Percentiles rank a stretch among this genome's conserved stretches.
Evolutionary conservation across 2,797 vertebrate species (phyloP).

Genomic region (Simalia tracyae): DNA sequence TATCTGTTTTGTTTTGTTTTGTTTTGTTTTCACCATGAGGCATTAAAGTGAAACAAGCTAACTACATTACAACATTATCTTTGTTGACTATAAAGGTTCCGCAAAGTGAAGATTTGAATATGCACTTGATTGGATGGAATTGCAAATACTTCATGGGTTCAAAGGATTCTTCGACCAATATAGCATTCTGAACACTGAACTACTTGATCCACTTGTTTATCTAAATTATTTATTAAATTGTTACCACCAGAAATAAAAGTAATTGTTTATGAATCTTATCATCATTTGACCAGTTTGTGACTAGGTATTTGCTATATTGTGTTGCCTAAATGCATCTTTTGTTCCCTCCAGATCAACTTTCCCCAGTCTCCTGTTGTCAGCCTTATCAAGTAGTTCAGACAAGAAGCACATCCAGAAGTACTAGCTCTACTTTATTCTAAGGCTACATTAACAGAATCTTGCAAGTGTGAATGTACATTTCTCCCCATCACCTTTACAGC

Average conservation of each 20-base stretch:
- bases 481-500: neutral
- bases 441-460: neutral
- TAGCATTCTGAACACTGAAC: neutral
- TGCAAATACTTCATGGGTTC: neutral
- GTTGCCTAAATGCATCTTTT: neutral
- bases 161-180: neutral
- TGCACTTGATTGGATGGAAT: neutral
- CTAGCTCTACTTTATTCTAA: neutral
- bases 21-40: neutral
- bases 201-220: neutral
- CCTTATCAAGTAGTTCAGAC: neutral
- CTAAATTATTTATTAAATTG: neutral
- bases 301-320: neutral
- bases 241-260: neutral
- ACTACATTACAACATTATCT: neutral
- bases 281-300: neutral
- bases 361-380: neutral
- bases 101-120: neutral
- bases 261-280: neutral
- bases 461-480: neutral
- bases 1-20: neutral
- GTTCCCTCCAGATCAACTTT: neutral
- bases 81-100: neutral
- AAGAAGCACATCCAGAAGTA: neutral
- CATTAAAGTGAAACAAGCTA: conserved; percentile 25